Evolutionary conservation across 2,113 vertebrate species (phyloP), one percentile per base, ranked within the genome.

Genomic region (Tetrao urogallus): DNA sequence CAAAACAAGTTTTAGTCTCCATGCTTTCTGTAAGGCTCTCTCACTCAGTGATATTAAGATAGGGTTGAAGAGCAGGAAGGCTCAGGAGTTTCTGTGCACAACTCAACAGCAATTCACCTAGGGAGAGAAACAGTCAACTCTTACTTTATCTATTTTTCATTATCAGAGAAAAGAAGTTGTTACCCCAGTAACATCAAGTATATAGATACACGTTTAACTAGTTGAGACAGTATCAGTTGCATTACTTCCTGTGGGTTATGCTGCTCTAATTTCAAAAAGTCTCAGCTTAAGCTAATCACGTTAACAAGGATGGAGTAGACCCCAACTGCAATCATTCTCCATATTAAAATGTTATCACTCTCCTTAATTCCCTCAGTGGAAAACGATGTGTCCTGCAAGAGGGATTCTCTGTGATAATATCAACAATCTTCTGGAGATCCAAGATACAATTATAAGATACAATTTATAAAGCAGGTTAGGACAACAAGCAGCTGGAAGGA

Each of bases 1-100:
- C 38, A 76, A 90, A 82, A 71, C 69, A 86, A 96, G 80, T 45
- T 85, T 90, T 48, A 91, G 83, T 64, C 32, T 85, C 61, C 45
- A 34, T 78, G 78, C 88, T 80, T 86, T 81, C 84, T 69, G 3
- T 11, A 70, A 56, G 15, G 5, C 17, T 91, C 65, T 77, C 65
- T 78, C 76, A 89, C 22, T 43, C 74, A 58, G 36, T 3, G 24
- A 82, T 43, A 79, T 63, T 93, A 85, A 80, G 30, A 32, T 0
- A 82, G 17, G 15, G 43, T 20, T 3, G 1, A 84, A n/a, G 15
- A 77, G n/a, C 11, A 86, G 28, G 17, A 90, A 89, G 40, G 42
- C 50, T 58, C 54, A 48, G 40, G 10, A 61, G 30, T 19, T 65
- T 81, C 38, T 74, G 24, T 43, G 47, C 16, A 83, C 16, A 84